Base-by-base conservation (phyloP, 1,140 invertebrate species). In the Zeugodacus cucurbitae region DNA sequence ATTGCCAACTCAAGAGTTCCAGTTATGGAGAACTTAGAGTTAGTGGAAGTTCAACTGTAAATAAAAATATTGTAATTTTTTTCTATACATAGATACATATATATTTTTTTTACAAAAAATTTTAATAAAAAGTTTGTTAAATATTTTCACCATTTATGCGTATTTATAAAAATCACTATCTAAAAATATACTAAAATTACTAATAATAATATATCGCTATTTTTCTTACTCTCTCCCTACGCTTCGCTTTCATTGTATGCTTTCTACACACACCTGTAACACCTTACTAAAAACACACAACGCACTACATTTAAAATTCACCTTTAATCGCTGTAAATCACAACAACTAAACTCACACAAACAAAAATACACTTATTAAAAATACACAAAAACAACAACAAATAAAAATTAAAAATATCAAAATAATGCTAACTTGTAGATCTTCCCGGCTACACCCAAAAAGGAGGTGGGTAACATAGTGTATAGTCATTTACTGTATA, bases 401-500 rank as follows among this genome's bases (percentile, higher is more conserved):
- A 74, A n/a, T n/a, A 22, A 74, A 37, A 44, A 7, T n/a, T 22
- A 48, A 82, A 41, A 41, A 0, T 41, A 10, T 10, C 6, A 26
- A 41, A 78, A 78, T 26, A 41, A 54, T 37, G 57, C 82, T 88
- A 70, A 64, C 67, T 29, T n/a, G 82, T 89, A 93, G 92, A 93
- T 93, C 89, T 93, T 93, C 87, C 92, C 92, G 89, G 92, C 92
- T 54, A 93, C 92, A 89, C 92, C 92, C 48, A 93, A 92, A 89
- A 93, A 93, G 88, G 92, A 93, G 92, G 91, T 92, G 90, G 90
- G 91, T 92, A 91, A 62, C 7, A 29, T n/a, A 29, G 34, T 74
- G n/a, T n/a, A n/a, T n/a, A 41, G 37, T 10, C 7, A 44, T 74
- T 74, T 10, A 11, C 1, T 10, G 48, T 17, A 20, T 17, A 54